Base-by-base conservation (phyloP, 2,797 vertebrate species). In the Neostethus bicornis region DNA sequence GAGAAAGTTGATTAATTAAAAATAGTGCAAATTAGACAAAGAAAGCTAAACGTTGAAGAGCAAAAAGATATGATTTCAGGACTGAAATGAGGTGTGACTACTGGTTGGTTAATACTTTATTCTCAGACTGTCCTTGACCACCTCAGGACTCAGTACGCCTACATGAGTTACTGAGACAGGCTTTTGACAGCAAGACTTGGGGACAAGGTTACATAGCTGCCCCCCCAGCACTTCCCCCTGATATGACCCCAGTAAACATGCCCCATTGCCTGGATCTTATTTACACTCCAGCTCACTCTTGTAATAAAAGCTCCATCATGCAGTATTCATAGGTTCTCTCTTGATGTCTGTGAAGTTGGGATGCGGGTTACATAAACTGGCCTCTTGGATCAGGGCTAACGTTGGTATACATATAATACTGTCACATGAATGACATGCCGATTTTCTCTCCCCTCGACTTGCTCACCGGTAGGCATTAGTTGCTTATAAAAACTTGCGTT, bases 161-260 rank as follows among this genome's bases (percentile, higher is more conserved):
- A 62, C 85, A 87, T 92, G 86, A 90, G 74, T 90, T 89, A 91
- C 85, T 77, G 73, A 89, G 88, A 90, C 89, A 89, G 86, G 79
- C 67, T 25, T 52, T 62, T 85, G 86, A 90, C 85, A 88, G 83
- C 74, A 2, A 73, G 83, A 84, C 63, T 61, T 63, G 59, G 77
- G 84, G 79, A 86, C 88, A 89, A 91, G 87, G 87, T 89, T 90
- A 90, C 80, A 80, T 69, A 77, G 68, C 66, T 63, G 47, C 75
- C 81, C 80, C 67, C 16, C 70, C 43, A n/a, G 75, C 73, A 81
- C 83, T 86, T 87, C 86, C 84, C 88, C 78, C 83, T 84, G 75
- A 89, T 87, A 86, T 92, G 91, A 91, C 90, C 90, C 87, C 83
- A 77, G 89, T 92, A 92, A 93, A 80, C 63, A 87, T 79, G 81